Base-by-base conservation (phyloP, 1,140 invertebrate genomes). In the Probaryconus sp. region DNA sequence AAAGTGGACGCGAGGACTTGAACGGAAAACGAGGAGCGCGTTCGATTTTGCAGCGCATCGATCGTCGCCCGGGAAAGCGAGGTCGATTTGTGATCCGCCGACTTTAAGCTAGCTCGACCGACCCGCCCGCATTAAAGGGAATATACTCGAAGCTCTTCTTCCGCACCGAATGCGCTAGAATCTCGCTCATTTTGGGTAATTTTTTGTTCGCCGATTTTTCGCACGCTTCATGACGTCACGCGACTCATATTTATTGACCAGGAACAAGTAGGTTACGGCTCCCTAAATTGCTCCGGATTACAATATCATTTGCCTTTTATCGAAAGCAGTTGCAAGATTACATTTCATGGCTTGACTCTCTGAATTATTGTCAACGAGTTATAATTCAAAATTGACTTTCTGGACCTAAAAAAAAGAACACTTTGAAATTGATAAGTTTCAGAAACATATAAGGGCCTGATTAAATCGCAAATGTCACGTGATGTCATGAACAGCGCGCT, bases 51-150 rank as follows among this genome's bases (percentile, higher is more conserved):
- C 45, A 48, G 48, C 51, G 38, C 37, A 71, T 63, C 69, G 50
- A 60, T 76, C 61, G 71, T 50, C 50, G 58, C 50, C 56, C 65
- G 60, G 69, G 58, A 75, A 69, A 56, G 56, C 31, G 64, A 64
- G 76, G 76, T 63, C 61, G 65, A 74, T 75, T 74, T 55, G 61
- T 67, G 71, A 78, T 78, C 67, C 45, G 42, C 51, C 68, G 42
- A 76, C 84, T 86, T 86, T 84, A 85, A 86, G 81, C 65, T 60
- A 68, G 76, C 53, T 76, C 69, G 71, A 67, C 76, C 81, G 83
- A 82, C 82, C 83, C 81, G 81, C 77, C 77, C 82, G 76, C 65
- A 72, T 86, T 85, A 86, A 86, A 86, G 85, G 79, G 85, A 85
- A 86, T 84, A 78, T 85, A 78, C 68, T 74, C 51, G 50, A 84